These are phyloP conservation scores for Seira sanloemensis DNA, from an alignment of 2,888 invertebrate genomes.

Conservation along the genomic window DNA sequence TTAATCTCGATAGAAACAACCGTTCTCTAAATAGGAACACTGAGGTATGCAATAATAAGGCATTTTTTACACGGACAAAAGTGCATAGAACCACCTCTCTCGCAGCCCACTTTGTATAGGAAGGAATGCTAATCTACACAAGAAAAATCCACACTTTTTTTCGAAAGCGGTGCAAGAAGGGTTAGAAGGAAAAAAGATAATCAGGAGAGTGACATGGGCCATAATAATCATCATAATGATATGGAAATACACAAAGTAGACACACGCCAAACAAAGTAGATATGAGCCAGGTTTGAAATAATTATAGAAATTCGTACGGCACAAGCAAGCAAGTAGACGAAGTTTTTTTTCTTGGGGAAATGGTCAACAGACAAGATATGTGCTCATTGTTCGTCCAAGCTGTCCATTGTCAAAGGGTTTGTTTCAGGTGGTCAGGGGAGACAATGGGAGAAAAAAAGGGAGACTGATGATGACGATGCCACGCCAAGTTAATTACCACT, in stretches of 20 bases:
- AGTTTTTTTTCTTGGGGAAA: no score
- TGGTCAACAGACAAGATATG: not conserved
- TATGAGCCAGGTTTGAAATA: no score
- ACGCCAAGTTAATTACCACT: constrained; percentile 45
- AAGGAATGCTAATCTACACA: not conserved
- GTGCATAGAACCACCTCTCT: constrained; percentile 38
- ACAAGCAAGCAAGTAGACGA: no score
- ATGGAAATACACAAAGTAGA: not conserved
- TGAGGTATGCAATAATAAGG: constrained; percentile 11
- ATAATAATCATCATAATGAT: constrained; percentile 9
- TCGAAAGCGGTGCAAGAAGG: no score
- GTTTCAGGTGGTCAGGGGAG: not conserved
- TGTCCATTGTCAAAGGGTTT: not conserved
- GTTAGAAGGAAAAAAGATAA: not conserved
- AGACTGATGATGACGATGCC: no score
- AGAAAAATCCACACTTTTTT: constrained; percentile 1
- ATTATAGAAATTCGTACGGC: no score
- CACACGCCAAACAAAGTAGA: constrained; percentile 7
- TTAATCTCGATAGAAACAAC: not conserved
- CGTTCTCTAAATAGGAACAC: constrained; percentile 10
- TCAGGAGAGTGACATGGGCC: not conserved
- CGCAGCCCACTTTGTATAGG: constrained; percentile 36
- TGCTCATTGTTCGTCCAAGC: not conserved
- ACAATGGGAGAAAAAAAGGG: constrained; percentile 1
- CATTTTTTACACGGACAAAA: not conserved